Base-by-base conservation (phyloP, 2,888 invertebrate genomes). In the Zaprionus bogoriensis region DNA sequence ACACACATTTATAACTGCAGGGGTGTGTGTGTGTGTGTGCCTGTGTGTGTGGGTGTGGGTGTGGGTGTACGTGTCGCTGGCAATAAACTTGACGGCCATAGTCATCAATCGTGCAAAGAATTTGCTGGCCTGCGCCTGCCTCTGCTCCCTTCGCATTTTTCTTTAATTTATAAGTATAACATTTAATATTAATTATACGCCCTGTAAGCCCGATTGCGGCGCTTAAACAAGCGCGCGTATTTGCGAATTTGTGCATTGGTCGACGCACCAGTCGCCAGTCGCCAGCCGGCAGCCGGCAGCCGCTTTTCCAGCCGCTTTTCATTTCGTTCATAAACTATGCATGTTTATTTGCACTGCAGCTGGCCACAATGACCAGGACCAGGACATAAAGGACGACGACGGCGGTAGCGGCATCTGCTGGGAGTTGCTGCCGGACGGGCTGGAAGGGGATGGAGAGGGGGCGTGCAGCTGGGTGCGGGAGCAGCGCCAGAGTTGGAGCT, bases 161-260 rank as follows among this genome's bases (percentile, higher is more conserved):
- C 84, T 81, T 78, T 84, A 84, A 81, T 84, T 81, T 81, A 81
- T 81, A 84, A 84, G 82, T 81, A 81, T 77, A 63, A 74, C 80
- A 87, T 83, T 76, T 85, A 82, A 87, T 85, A 82, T 82, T 82
- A 82, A 82, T 85, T 87, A 87, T 85, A 86, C 82, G 82, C 66
- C 86, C 78, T 71, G 87, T 85, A 74, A 76, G 83, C 73, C 66
- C 54, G 36, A 46, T n/a, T n/a, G n/a, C n/a, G 44, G 48, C 45
- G 50, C 59, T 68, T 67, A 72, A 87, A 85, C 75, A 65, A 65
- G 59, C 60, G 64, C 79, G 74, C 64, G 66, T 72, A 74, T 64
- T 30, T 28, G 50, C 55, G 53, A 77, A 61, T 63, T 66, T 67
- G 52, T 64, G 61, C 62, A 63, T 65, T 59, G 77, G 69, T 38